Base-by-base conservation (phyloP, 2,797 vertebrate species). In the Champsocephalus gunnari region DNA sequence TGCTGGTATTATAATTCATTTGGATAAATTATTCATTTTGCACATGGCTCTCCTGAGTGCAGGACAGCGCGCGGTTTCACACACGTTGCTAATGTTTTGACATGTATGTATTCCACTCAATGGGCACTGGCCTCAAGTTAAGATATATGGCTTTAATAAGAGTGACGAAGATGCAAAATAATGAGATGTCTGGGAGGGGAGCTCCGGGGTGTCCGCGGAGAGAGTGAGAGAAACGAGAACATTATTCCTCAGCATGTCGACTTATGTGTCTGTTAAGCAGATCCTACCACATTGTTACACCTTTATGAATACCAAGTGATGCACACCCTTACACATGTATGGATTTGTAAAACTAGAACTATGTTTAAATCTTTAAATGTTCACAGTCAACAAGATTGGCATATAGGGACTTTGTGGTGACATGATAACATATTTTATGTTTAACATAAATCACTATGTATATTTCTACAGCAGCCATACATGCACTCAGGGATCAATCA, bases 101-200 rank as follows among this genome's bases (percentile, higher is more conserved):
- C 89, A 88, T 88, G 88, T 82, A 90, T 89, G 86, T 89, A 90
- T 92, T 88, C 88, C 77, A 44, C 63, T 78, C 59, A 38, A 81
- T 5, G 69, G 66, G 74, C 71, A 66, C 68, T 69, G 79, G 85
- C 90, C 88, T 84, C 87, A 62, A 83, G 89, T 88, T 84, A 88
- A 90, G 87, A 92, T 92, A 66, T 91, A 91, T 91, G 86, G 79
- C 80, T 92, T 93, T 93, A 94, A 93, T 92, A 91, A 92, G 88
- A 90, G 78, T 88, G 89, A 93, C 75, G 75, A 90, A 88, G 84
- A 93, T 90, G 75, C 85, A 75, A 77, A 91, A 88, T 93, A 92
- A 93, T 87, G 89, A 92, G 86, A 80, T 75, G 82, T 87, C 83
- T 85, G 79, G 61, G 68, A 86, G 81, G 73, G 72, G 66, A 74